Conservation (phyloP, 2,113 vertebrate species). For the Cyanistes caeruleus region DNA sequence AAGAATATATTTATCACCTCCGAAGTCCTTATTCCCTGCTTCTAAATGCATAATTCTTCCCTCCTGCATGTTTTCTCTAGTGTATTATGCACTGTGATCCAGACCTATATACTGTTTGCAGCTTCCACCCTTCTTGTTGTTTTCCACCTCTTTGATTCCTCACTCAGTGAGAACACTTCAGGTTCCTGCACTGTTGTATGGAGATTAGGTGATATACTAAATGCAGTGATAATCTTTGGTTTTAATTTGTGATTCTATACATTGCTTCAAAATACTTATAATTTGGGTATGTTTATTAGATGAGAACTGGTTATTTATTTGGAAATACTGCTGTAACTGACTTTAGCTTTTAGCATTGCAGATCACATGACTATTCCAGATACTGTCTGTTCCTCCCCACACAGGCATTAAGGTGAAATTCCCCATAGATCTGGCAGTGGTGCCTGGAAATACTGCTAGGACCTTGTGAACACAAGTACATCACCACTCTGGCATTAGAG, state of each 20-base stretch:
- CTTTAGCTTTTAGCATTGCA: background rate
- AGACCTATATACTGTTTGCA: background rate
- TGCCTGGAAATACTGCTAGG: background rate
- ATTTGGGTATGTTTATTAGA: background rate
- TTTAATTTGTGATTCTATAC: background rate
- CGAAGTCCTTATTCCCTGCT: slow-evolving; percentile 11
- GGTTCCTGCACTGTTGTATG: background rate
- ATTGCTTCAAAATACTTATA: background rate
- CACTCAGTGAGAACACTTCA: background rate
- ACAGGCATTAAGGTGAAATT: background rate
- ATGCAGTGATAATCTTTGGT: background rate
- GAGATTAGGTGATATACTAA: background rate
- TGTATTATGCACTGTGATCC: background rate
- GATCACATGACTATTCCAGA: background rate
- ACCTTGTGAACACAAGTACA: background rate
- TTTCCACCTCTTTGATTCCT: background rate
- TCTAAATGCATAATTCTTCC: slow-evolving; percentile 7
- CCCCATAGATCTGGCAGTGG: background rate
- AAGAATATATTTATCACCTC: slow-evolving; percentile 49
- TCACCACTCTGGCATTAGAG: background rate
- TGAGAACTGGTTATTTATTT: background rate
- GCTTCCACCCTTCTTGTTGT: background rate
- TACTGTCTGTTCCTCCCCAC: background rate
- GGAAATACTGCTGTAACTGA: background rate
- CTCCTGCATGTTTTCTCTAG: background rate